These are phyloP conservation scores for Taenaris catops DNA, from an alignment of 2,888 invertebrate genomes.

Conservation along the genomic window DNA sequence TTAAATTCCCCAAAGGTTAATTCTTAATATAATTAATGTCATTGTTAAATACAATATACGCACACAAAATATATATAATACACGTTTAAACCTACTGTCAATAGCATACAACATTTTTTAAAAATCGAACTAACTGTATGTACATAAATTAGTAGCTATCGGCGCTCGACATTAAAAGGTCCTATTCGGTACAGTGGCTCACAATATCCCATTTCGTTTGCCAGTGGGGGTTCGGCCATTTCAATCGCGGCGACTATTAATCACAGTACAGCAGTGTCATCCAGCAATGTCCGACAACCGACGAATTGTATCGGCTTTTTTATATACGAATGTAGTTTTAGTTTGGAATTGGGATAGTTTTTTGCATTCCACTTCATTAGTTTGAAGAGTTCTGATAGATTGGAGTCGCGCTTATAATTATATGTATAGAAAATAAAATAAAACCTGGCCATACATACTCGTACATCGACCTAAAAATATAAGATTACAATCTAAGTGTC, in stretches of 20 bases:
- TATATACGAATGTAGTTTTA: conserved; percentile 28
- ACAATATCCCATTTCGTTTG: conserved; percentile 74
- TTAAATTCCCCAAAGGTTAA: no score
- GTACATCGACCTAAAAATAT: no score
- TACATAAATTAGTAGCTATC: conserved; percentile 17
- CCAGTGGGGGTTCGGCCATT: conserved; percentile 71
- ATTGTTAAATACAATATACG: no score
- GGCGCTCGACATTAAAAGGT: conserved; percentile 54
- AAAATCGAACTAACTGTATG: conserved; percentile 8
- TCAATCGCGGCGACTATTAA: conserved; percentile 76
- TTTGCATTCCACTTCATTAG: conserved; percentile 20
- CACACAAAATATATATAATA: no score
- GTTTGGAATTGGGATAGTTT: conserved; percentile 23
- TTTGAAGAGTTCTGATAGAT: conserved; percentile 15
- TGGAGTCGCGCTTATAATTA: no score
- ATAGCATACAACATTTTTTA: no score
- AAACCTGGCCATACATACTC: no score
- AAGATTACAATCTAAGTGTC: no score
- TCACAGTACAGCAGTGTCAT: conserved; percentile 77
- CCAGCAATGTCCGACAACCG: conserved; percentile 55
- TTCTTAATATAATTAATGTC: no score
- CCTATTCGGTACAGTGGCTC: conserved; percentile 47
- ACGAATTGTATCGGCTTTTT: conserved; percentile 47
- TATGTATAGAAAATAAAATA: no score
- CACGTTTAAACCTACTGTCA: no score